Conservation (phyloP, 1,140 invertebrate species). For the Hestina assimilis region DNA sequence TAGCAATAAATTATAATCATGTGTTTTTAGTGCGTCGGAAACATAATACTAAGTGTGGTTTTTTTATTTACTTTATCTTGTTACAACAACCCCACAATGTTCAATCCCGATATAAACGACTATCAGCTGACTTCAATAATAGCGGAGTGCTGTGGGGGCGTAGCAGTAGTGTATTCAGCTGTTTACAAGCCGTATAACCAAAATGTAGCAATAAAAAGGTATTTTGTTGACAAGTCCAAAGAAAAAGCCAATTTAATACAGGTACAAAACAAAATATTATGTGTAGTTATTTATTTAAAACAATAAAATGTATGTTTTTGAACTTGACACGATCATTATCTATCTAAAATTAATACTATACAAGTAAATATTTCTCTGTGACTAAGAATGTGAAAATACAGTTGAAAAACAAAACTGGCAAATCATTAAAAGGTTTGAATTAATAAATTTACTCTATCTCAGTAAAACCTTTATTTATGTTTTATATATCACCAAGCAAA, state of each 20-base stretch:
- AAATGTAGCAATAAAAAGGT: constrained; percentile 86
- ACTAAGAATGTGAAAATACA: too few relatives aligned
- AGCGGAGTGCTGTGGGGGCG: constrained; percentile 84
- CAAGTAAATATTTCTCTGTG: too few relatives aligned
- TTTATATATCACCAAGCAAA: too few relatives aligned
- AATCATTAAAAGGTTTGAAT: too few relatives aligned
- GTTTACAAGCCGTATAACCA: constrained; percentile 83
- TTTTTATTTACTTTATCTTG: constrained; percentile 11
- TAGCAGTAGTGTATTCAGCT: constrained; percentile 83
- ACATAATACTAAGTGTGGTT: neutral
- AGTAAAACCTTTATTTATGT: too few relatives aligned
- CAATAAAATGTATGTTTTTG: too few relatives aligned
- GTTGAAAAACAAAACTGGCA: too few relatives aligned
- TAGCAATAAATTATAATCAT: constrained; percentile 7
- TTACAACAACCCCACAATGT: constrained; percentile 42
- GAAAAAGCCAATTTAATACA: constrained; percentile 84
- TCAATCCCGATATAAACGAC: constrained; percentile 69
- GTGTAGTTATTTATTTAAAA: too few relatives aligned
- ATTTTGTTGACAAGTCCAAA: constrained; percentile 85
- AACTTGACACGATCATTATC: too few relatives aligned
- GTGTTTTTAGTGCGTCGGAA: neutral
- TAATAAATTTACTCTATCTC: too few relatives aligned
- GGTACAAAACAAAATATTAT: constrained; percentile 56
- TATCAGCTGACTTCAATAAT: constrained; percentile 82
- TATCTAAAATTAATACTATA: too few relatives aligned